Evolutionary conservation across 2,888 invertebrate species (phyloP).

Genomic region (Acrobeloides nanus): DNA sequence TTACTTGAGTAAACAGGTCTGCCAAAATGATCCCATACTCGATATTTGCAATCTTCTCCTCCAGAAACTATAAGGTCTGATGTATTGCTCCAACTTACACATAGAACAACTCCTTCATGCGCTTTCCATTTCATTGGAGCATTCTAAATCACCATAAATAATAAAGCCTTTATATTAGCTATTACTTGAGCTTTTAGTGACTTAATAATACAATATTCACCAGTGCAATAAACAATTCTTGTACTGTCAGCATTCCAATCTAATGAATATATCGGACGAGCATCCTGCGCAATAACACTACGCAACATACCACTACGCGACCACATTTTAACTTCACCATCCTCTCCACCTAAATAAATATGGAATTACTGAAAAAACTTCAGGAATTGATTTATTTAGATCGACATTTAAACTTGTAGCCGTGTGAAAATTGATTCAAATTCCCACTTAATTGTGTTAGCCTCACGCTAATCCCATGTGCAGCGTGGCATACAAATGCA

Average conservation of each 20-base stretch:
- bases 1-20: conserved; percentile 77
- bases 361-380: no score
- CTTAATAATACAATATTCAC: conserved; percentile 62
- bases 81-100: conserved; percentile 63
- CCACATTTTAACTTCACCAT: conserved; percentile 92
- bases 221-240: conserved; percentile 60
- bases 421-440: no score
- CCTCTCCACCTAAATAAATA: conserved; percentile 71
- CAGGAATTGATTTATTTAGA: no score
- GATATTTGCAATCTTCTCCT: conserved; percentile 71
- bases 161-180: conserved; percentile 47
- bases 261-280: conserved; percentile 29
- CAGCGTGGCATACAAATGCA: no score
- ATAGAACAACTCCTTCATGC: conserved; percentile 82
- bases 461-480: no score
- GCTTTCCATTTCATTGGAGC: conserved; percentile 71
- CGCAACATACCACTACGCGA: conserved; percentile 82
- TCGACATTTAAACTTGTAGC: no score
- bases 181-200: conserved; percentile 57
- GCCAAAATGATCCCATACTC: conserved; percentile 75
- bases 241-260: conserved; percentile 42
- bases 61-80: conserved; percentile 63
- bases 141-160: conserved; percentile 54
- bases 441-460: no score
- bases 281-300: conserved; percentile 71